Evolutionary conservation across 2,113 vertebrate genomes (phyloP), one percentile per base, ranked within the genome.

Genomic region (Epinephelus fuscoguttatus): DNA sequence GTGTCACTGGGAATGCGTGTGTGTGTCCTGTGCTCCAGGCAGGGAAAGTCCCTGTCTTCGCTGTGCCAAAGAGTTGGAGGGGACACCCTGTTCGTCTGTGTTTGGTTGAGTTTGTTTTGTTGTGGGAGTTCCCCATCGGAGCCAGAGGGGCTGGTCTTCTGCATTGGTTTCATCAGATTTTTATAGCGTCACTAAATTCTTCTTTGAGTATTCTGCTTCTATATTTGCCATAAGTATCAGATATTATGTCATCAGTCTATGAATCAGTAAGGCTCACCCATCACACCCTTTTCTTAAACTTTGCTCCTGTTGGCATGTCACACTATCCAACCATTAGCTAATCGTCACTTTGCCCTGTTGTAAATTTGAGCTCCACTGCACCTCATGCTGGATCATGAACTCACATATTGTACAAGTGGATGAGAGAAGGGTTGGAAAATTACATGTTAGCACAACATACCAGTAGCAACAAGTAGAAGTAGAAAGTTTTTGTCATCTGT

Each of bases 1-100:
- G 61, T 60, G 52, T 78, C 53, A 17, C 30, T 53, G 70, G 18
- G 42, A 75, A 10, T 79, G 81, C 78, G 80, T 55, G 55, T 71
- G 70, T 64, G 80, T 59, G 50, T 68, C 37, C 45, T 77, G 49
- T 71, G 84, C 86, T 90, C 81, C 68, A 64, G 91, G 92, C 92
- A 18, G 85, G 88, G 94, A 93, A 92, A 94, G 92, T 93, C 89
- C 90, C 91, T 4, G 82, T 80, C 80, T 77, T 67, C 3, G 0
- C 40, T 50, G 59, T 70, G 72, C 60, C 77, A 79, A 33, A 66
- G 70, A 80, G 85, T 73, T 70, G 27, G 78, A 84, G 81, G 79
- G 73, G 84, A 84, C 84, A 84, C 88, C 88, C 86, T 21, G 45
- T 81, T 87, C 56, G 45, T 84, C 33, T 84, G 66, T 83, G 64